Conservation (phyloP, 2,797 vertebrate species). For the Manis pentadactyla region DNA sequence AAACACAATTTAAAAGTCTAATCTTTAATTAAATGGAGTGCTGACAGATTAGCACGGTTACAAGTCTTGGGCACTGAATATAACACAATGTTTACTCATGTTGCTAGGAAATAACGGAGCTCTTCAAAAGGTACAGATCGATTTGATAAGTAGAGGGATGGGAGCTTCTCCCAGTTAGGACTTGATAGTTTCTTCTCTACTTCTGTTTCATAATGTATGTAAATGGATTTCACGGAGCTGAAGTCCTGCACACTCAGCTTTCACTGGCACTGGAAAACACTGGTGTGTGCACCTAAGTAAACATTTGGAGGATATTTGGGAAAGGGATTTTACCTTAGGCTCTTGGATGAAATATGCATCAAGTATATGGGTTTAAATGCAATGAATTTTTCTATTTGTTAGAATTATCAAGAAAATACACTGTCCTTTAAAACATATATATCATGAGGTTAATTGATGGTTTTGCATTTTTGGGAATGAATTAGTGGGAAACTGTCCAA, state of each 20-base stretch:
- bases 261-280: not conserved
- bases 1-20: constrained; percentile 74
- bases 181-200: constrained; percentile 50
- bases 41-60: constrained; percentile 76
- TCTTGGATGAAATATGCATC: constrained; percentile 22
- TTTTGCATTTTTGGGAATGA: constrained; percentile 36
- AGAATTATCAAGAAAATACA: constrained; percentile 54
- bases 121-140: constrained; percentile 67
- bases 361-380: not conserved
- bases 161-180: constrained; percentile 54
- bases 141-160: constrained; percentile 65
- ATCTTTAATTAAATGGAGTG: constrained; percentile 77
- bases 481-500: constrained; percentile 63
- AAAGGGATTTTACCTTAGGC: constrained; percentile 24
- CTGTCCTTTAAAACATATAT: constrained; percentile 57
- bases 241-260: not conserved
- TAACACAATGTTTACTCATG: constrained; percentile 78
- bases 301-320: not conserved
- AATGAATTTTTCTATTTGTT: constrained; percentile 54
- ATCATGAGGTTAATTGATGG: constrained; percentile 1
- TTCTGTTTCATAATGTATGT: constrained; percentile 31
- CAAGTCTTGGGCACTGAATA: constrained; percentile 60
- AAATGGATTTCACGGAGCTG: constrained; percentile 14
- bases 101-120: constrained; percentile 82
- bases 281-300: not conserved